Conservation (phyloP, 2,888 invertebrate genomes). For the Tineola bisselliella region DNA sequence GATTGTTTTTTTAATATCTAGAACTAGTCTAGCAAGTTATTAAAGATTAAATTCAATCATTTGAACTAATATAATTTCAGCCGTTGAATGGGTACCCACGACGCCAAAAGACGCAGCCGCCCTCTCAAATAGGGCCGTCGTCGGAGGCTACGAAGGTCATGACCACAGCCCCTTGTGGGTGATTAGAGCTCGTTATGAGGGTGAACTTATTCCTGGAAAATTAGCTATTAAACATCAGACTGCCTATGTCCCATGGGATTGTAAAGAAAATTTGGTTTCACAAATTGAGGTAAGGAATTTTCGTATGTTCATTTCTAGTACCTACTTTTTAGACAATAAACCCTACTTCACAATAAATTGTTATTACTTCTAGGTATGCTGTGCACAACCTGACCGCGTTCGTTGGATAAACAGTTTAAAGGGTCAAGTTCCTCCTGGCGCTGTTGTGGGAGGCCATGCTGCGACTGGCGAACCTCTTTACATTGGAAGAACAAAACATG, state of each 20-base stretch:
- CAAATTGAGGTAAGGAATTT: slow-evolving; percentile 39
- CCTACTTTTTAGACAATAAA: too few relatives aligned
- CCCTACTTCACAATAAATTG: background rate
- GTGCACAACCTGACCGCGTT: slow-evolving; percentile 41
- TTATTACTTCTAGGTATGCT: slow-evolving; percentile 35
- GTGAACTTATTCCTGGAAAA: slow-evolving; percentile 55
- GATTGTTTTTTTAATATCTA: too few relatives aligned
- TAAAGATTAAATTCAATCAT: too few relatives aligned
- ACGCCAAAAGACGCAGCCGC: slow-evolving; percentile 31
- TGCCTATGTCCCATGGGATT: slow-evolving; percentile 54
- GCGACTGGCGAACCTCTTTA: slow-evolving; percentile 55
- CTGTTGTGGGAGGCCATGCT: slow-evolving; percentile 60
- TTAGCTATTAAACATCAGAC: slow-evolving; percentile 43
- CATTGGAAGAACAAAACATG: slow-evolving; percentile 63
- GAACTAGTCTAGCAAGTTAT: too few relatives aligned
- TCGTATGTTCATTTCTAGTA: too few relatives aligned
- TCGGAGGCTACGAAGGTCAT: slow-evolving; percentile 53
- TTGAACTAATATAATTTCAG: too few relatives aligned
- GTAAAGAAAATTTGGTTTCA: slow-evolving; percentile 39
- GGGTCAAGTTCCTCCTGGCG: slow-evolving; percentile 56
- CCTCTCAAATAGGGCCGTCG: slow-evolving; percentile 40
- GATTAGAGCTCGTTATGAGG: slow-evolving; percentile 42
- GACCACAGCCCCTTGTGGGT: slow-evolving; percentile 58
- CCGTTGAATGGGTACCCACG: slow-evolving; percentile 34
- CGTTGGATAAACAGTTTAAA: slow-evolving; percentile 56